Percentiles rank a stretch among this genome's conserved stretches.
Conservation (phyloP, 2,113 vertebrate species). For the Gymnorhina tibicen region DNA sequence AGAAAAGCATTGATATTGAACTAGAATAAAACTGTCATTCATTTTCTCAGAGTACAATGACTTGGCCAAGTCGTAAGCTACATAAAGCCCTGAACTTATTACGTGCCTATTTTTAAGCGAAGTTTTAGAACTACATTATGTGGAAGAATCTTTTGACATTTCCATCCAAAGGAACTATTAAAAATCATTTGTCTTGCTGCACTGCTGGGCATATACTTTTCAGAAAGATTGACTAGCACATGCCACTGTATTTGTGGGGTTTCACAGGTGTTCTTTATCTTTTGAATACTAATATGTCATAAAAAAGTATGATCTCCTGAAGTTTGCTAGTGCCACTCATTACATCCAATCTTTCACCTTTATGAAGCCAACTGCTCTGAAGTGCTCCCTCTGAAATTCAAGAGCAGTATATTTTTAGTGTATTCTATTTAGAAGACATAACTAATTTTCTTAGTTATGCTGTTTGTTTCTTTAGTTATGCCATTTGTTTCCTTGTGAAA, state of each 20-base stretch:
- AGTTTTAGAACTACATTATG: not conserved
- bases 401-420: not conserved
- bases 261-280: not conserved
- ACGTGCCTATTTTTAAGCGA: not conserved
- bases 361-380: not conserved
- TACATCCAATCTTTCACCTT: not conserved
- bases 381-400: not conserved
- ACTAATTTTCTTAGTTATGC: not conserved
- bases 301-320: not conserved
- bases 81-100: not conserved
- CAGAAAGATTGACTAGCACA: not conserved
- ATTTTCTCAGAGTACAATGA: slow-evolving; percentile 44
- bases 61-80: slow-evolving; percentile 12
- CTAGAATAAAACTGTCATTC: slow-evolving; percentile 50
- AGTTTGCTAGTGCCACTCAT: not conserved
- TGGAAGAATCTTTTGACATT: not conserved
- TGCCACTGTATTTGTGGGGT: not conserved
- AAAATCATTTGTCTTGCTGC: not conserved
- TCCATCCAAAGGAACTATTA: not conserved
- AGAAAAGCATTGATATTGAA: slow-evolving; percentile 61
- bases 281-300: not conserved
- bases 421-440: not conserved
- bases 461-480: not conserved
- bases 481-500: not conserved
- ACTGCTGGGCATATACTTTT: not conserved